A percentile compares a stretch with the other conserved stretches of the same genome.
These are phyloP conservation scores for Papilio xuthus DNA, from an alignment of 1,140 invertebrate species.

Conservation along the genomic window DNA sequence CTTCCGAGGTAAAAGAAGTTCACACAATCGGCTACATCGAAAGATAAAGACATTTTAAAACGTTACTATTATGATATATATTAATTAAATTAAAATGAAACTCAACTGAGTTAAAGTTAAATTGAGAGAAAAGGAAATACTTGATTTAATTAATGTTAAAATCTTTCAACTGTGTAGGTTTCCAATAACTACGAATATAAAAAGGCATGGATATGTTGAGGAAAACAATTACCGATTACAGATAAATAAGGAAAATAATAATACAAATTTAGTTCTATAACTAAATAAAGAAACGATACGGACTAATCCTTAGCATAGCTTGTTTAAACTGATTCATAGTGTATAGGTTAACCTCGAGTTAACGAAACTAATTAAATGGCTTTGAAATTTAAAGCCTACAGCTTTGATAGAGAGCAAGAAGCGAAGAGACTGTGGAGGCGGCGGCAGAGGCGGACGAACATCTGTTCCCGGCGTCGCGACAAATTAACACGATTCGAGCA, in stretches of 20 bases:
- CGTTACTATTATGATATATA: neutral
- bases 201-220: too few relatives aligned
- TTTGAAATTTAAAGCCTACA: slow-evolving; percentile 25
- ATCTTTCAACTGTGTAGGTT: neutral
- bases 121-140: too few relatives aligned
- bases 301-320: neutral
- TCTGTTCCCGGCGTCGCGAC: slow-evolving; percentile 53
- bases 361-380: slow-evolving; percentile 22
- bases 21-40: neutral
- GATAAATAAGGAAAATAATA: neutral
- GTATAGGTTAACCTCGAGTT: neutral
- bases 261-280: too few relatives aligned
- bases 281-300: neutral
- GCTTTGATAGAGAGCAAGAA: slow-evolving; percentile 28
- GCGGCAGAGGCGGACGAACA: slow-evolving; percentile 46
- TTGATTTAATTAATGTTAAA: neutral
- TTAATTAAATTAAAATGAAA: neutral
- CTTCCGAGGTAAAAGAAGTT: neutral
- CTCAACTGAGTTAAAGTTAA: too few relatives aligned
- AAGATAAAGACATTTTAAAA: neutral
- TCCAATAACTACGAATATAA: neutral
- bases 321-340: neutral
- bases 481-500: slow-evolving; percentile 35
- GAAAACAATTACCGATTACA: neutral
- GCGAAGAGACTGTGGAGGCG: slow-evolving; percentile 22